A percentile compares a stretch with the other conserved stretches of the same genome.
Conservation (phyloP, 2,113 vertebrate species). For the Rhineura floridana region DNA sequence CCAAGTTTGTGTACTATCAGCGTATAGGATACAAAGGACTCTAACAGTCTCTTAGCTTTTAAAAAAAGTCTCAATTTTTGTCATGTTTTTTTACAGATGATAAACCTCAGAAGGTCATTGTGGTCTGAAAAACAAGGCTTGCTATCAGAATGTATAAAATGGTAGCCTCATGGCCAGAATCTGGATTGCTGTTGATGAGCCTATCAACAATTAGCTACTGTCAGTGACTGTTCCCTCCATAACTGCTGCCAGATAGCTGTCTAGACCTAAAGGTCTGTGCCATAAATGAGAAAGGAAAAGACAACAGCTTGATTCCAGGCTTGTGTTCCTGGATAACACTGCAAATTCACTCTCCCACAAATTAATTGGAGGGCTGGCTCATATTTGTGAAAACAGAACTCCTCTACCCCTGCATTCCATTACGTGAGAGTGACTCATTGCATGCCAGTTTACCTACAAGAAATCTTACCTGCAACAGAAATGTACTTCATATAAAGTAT, state of each 20-base stretch:
- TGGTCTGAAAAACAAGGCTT: background rate
- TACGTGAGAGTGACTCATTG: background rate
- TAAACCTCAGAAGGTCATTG: background rate
- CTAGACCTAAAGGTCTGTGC: background rate
- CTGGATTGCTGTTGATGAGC: background rate
- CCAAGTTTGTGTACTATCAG: constrained; percentile 10
- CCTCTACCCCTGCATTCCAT: background rate
- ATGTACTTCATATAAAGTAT: too few relatives aligned
- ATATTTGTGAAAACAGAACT: background rate
- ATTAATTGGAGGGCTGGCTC: background rate
- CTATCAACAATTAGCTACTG: background rate
- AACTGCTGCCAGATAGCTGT: background rate
- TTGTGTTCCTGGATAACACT: background rate
- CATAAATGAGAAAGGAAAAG: background rate
- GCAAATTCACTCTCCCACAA: background rate
- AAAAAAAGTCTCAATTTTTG: too few relatives aligned
- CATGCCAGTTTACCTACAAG: background rate
- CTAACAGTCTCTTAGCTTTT: background rate
- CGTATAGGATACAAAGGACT: background rate
- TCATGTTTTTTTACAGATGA: background rate
- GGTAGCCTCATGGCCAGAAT: background rate
- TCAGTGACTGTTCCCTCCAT: background rate
- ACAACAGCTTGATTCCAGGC: background rate
- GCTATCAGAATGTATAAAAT: background rate
- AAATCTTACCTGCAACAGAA: constrained; percentile 7